Evolutionary conservation across 2,113 vertebrate species (phyloP).

Genomic region (Anguilla japonica): DNA sequence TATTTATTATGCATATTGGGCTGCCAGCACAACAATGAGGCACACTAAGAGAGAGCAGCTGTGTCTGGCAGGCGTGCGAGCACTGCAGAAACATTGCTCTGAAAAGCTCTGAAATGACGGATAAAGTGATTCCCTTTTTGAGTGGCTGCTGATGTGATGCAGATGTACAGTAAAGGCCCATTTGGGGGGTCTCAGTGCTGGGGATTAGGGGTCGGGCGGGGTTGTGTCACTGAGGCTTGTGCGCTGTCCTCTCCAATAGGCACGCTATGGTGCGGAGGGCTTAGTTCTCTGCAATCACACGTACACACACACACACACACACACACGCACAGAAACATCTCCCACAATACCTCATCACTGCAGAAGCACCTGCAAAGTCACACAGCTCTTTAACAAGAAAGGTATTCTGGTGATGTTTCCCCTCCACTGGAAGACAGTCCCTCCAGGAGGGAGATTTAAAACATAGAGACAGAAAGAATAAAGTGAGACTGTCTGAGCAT

Average conservation of each 20-base stretch:
- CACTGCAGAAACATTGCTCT: conserved; percentile 3
- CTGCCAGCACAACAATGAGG: not conserved
- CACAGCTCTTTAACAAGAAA: not conserved
- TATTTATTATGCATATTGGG: not conserved
- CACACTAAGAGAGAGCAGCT: not conserved
- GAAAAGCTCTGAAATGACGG: conserved; percentile 21
- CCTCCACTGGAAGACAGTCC: too few relatives aligned
- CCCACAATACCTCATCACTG: not conserved
- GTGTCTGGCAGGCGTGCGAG: not conserved
- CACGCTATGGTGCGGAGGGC: not conserved
- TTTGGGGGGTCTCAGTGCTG: not conserved
- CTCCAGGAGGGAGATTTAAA: not conserved
- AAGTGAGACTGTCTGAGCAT: not conserved
- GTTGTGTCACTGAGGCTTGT: not conserved
- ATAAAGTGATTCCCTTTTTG: conserved; percentile 18
- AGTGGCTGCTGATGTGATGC: conserved; percentile 28
- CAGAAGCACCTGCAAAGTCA: conserved; percentile 1
- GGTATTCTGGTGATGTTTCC: not conserved
- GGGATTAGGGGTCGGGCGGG: not conserved
- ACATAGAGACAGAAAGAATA: not conserved
- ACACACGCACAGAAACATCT: conserved; percentile 23
- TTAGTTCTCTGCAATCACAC: not conserved
- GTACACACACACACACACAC: conserved; percentile 22
- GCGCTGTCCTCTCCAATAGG: not conserved
- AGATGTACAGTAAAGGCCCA: conserved; percentile 14